These are phyloP conservation scores for Cydia splendana DNA, from an alignment of 1,140 invertebrate genomes.

Conservation along the genomic window DNA sequence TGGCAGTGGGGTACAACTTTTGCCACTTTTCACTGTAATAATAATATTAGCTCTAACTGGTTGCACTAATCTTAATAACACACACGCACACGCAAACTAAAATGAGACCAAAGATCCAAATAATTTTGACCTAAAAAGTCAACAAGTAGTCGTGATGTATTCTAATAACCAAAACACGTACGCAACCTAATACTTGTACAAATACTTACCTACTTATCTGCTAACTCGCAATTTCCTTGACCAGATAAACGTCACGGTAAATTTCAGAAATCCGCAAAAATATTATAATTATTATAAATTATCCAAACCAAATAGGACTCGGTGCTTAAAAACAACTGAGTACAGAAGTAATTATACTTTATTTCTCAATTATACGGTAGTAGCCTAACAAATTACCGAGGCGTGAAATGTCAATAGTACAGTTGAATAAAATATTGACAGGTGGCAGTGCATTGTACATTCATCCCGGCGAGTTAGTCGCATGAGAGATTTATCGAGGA, in stretches of 20 bases:
- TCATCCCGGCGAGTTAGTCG: conserved; percentile 29
- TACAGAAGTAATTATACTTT: not conserved
- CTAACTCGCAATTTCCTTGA: not conserved
- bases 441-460: conserved; percentile 22
- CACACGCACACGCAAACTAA: not conserved
- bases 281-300: not conserved
- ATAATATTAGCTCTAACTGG: not conserved
- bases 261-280: not conserved
- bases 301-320: not conserved
- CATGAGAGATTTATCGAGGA: conserved; percentile 26
- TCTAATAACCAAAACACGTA: conserved; percentile 16
- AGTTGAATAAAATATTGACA: conserved; percentile 24
- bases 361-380: conserved; percentile 11
- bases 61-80: not conserved
- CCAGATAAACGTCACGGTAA: not conserved
- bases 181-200: conserved; percentile 6
- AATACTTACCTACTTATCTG: not conserved
- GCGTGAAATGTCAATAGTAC: conserved; percentile 22
- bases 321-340: not conserved
- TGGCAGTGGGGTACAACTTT: too few species aligned
- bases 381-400: not conserved
- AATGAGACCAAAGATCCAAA: not conserved
- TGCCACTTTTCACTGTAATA: not conserved
- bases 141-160: conserved; percentile 5
- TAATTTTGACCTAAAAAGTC: conserved; percentile 12